Percentiles rank a stretch among this genome's conserved stretches.
Evolutionary conservation across 2,888 invertebrate genomes (phyloP).

Genomic region (Anthrax anthrax): DNA sequence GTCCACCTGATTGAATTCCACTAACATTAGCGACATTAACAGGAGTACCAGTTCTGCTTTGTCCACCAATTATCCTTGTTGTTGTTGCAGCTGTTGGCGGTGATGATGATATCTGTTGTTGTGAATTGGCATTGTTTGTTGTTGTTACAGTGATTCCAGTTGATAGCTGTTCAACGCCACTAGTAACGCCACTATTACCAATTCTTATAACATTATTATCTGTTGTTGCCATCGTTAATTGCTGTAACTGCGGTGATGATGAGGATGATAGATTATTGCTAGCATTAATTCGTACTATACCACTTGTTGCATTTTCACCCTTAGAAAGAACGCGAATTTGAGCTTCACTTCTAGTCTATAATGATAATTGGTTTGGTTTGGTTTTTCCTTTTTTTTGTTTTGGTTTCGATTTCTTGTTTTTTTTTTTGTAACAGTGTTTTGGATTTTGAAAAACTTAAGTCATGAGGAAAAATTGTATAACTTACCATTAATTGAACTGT

Average conservation of each 20-base stretch:
- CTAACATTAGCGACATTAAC: too few relatives aligned
- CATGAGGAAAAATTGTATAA: neutral
- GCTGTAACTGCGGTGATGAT: neutral
- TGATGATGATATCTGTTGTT: neutral
- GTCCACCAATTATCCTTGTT: too few relatives aligned
- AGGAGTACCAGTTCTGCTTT: too few relatives aligned
- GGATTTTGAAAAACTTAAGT: neutral
- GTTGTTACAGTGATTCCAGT: neutral
- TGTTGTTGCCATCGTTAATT: too few relatives aligned
- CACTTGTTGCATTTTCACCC: constrained; percentile 26
- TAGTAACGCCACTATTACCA: too few relatives aligned
- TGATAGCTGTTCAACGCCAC: too few relatives aligned
- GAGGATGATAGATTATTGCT: constrained; percentile 5
- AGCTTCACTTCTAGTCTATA: constrained; percentile 27
- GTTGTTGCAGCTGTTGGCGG: constrained; percentile 3
- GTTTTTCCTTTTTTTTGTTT: neutral
- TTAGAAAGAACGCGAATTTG: constrained; percentile 30
- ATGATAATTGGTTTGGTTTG: constrained; percentile 7
- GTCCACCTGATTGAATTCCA: constrained; percentile 7
- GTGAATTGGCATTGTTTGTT: too few relatives aligned
- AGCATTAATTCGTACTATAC: constrained; percentile 27
- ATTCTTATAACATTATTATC: too few relatives aligned
- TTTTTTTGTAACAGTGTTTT: too few relatives aligned
- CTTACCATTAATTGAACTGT: neutral
- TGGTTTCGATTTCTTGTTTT: neutral